A percentile compares a stretch with the other conserved stretches of the same genome.
These are phyloP conservation scores for Pungitius pungitius DNA, from an alignment of 2,113 vertebrate genomes.

Conservation along the genomic window DNA sequence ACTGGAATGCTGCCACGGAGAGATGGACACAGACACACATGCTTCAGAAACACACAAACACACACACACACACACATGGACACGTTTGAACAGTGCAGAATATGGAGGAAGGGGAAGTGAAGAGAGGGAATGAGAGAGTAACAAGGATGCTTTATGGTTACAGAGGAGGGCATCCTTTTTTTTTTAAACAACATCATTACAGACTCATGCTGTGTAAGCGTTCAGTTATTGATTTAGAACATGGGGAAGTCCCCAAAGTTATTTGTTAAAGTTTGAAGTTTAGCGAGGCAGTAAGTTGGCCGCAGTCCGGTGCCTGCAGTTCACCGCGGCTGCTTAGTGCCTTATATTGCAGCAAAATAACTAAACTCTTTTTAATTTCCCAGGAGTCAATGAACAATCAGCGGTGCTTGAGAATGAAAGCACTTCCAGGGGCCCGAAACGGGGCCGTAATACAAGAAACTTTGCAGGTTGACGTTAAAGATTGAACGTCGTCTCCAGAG, in stretches of 20 bases:
- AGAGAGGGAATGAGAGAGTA: conserved; percentile 6
- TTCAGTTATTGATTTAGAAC: neutral
- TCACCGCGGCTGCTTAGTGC: neutral
- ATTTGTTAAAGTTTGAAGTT: neutral
- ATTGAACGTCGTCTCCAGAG: neutral
- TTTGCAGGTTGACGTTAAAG: neutral
- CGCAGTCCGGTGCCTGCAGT: neutral
- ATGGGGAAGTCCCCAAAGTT: neutral
- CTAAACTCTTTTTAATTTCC: neutral
- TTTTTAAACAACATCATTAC: conserved; percentile 8
- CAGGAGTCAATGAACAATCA: neutral
- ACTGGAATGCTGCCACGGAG: conserved; percentile 78
- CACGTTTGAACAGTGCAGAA: conserved; percentile 50
- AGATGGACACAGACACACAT: conserved; percentile 67
- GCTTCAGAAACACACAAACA: conserved; percentile 37
- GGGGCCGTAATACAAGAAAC: neutral
- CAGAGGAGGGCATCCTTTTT: conserved; percentile 7
- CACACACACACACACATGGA: conserved; percentile 35
- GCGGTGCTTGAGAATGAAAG: neutral
- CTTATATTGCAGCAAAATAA: too few species aligned
- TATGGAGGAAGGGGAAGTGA: conserved; percentile 42
- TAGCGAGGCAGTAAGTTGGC: neutral
- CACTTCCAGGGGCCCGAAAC: neutral
- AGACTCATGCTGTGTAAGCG: conserved; percentile 11
- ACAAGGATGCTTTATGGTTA: neutral